These are phyloP conservation scores for Drosophila aff. DNA, from an alignment of 1,140 invertebrate species.

Conservation along the genomic window DNA sequence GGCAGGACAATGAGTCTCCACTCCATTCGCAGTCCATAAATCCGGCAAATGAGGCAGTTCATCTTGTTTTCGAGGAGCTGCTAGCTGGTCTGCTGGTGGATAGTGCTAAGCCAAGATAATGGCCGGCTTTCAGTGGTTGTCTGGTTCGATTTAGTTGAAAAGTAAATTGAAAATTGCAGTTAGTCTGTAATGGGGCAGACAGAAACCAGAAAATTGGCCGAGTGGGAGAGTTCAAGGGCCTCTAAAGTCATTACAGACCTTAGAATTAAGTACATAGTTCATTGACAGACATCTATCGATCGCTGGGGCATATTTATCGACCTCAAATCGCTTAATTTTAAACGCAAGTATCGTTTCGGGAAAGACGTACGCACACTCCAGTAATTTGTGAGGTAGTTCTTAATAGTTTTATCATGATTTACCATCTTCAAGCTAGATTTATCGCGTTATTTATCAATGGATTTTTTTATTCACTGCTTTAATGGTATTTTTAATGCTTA, in stretches of 20 bases:
- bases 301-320: background rate
- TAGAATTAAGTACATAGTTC: conserved; percentile 30
- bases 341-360: background rate
- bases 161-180: conserved; percentile 44
- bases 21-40: conserved; percentile 76
- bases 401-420: background rate
- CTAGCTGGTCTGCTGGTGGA: conserved; percentile 4
- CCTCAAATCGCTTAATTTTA: background rate
- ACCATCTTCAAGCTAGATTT: background rate
- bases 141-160: conserved; percentile 40
- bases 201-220: conserved; percentile 17
- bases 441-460: background rate
- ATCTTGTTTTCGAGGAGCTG: conserved; percentile 43
- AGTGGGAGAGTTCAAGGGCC: conserved; percentile 12
- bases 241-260: conserved; percentile 14
- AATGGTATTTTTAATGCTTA: too few relatives aligned
- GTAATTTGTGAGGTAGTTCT: background rate
- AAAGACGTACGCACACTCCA: background rate
- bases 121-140: conserved; percentile 39
- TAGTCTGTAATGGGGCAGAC: background rate
- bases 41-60: conserved; percentile 72
- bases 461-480: too few relatives aligned
- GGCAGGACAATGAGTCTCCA: conserved; percentile 51
- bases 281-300: conserved; percentile 10
- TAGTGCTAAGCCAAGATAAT: conserved; percentile 46